Evolutionary conservation across 2,113 vertebrate genomes (phyloP), one percentile per base, ranked within the genome.

Genomic region (Phainopepla nitens): DNA sequence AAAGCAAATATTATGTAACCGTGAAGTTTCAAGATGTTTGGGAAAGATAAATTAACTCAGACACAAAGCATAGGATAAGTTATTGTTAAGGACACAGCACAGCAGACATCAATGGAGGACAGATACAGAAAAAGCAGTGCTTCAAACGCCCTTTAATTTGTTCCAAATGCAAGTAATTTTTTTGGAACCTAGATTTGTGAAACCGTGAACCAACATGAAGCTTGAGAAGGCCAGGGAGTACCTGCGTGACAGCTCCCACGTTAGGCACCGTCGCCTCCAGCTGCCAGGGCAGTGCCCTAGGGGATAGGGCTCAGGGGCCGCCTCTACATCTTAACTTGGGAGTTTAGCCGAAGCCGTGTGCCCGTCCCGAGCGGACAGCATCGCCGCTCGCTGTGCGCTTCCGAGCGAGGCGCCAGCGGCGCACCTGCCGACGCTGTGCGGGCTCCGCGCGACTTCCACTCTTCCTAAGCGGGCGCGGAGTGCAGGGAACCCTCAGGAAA

Each of bases 271-370:
- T 17, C 23, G 13, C 61, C 39, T n/a, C n/a, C n/a, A 53, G 56
- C 61, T 39, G 50, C 80, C n/a, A 7, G 24, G 17, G 44, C 83
- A 29, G 15, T 33, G 27, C 23, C 33, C 90, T 24, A 51, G n/a
- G 9, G 7, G 85, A 8, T 3, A 1, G 65, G 47, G 7, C 8
- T 21, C 65, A 4, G 6, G 15, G 14, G 7, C 57, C 20, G 13
- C 47, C 51, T 23, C 9, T 11, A 1, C 27, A 2, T n/a, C n/a
- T 22, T 13, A 5, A 5, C 49, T 15, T 2, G 1, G 8, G 8
- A 8, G 35, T 65, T 36, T 2, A 7, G 50, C 53, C 47, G 45
- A 6, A 8, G 50, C 15, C 4, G 33, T 4, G 44, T 10, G 64
- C 8, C 69, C 36, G 13, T 19, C 11, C 29, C 9, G 35, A 23